Evolutionary conservation across 1,140 invertebrate genomes (phyloP).

Genomic region (Procambarus virginalis): DNA sequence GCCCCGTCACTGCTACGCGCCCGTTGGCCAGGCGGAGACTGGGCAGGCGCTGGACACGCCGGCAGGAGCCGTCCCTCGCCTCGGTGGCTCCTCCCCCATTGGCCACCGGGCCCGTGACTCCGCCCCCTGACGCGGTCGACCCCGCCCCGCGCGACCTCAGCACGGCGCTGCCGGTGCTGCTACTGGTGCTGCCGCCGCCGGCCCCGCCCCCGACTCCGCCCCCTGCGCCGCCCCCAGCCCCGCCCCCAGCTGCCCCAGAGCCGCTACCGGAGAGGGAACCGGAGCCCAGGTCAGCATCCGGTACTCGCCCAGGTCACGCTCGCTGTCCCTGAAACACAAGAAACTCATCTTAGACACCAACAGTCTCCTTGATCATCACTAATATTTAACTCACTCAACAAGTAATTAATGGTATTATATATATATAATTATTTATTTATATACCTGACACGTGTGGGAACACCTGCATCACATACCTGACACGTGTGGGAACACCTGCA

Average conservation of each 20-base stretch:
- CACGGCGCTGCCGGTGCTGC: slow-evolving; percentile 72
- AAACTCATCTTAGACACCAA: no score
- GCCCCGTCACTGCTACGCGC: slow-evolving; percentile 73
- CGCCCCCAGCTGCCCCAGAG: slow-evolving; percentile 57
- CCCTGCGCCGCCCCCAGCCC: no score
- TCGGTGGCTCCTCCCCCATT: slow-evolving; percentile 79
- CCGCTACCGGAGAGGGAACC: slow-evolving; percentile 58
- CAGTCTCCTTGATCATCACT: no score
- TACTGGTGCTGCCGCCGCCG: slow-evolving; percentile 64
- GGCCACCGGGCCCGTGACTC: slow-evolving; percentile 77
- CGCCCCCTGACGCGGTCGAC: slow-evolving; percentile 74
- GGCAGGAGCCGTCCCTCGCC: slow-evolving; percentile 73
- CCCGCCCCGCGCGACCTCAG: slow-evolving; percentile 74
- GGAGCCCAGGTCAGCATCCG: slow-evolving; percentile 61
- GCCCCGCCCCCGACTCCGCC: slow-evolving; percentile 42
- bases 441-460: no score
- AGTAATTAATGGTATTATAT: no score
- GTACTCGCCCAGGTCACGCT: slow-evolving; percentile 61
- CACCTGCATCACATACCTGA: no score
- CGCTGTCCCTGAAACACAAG: slow-evolving; percentile 52
- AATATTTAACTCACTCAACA: no score
- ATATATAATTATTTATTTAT: no score
- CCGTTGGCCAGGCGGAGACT: slow-evolving; percentile 82
- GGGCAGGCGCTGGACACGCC: slow-evolving; percentile 80
- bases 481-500: no score